Evolutionary conservation across 2,888 invertebrate genomes (phyloP), one percentile per base, ranked within the genome.

Genomic region (Stegana nigrithorax): DNA sequence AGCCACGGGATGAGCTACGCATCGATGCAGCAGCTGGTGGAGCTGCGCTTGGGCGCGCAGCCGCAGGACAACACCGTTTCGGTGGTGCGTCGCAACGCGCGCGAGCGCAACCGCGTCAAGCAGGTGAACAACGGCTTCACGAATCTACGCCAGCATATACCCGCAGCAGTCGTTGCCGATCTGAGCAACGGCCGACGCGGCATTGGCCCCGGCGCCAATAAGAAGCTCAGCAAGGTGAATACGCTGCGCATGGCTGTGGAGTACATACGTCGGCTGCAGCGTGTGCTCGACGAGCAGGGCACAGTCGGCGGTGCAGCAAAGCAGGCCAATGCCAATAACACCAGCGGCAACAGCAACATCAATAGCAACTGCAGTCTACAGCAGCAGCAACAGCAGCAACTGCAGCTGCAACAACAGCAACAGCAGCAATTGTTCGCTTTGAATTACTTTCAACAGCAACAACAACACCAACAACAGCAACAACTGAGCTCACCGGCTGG

Each of bases 111-210:
- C 84, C 90, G 97, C 71, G 97, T 97, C 70, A 96, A 96, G 86
- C 95, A 96, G 89, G 95, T 96, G 75, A 96, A 96, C 87, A 94
- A 95, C 84, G 96, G 96, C 73, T 96, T 96, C 84, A 93, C 94
- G 4, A 93, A 93, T 36, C 88, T 96, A 25, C 88, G 96, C 10
- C 93, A 95, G 75, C 95, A 95, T 82, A 95, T 96, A 68, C 96
- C 96, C 0, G 90, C 92, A 62, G 90, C 91, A 60, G 91, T 94
- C 25, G 89, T 92, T 0, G 91, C 92, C 23, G 91, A 93, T 17
- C 83, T 92, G 60, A 90, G 90, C 64, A 86, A 86, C 58, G 89
- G 90, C 2, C 90, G 92, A 2, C 88, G 93, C 69, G 84, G 84
- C 62, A 91, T 91, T n/a, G 88, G 93, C 66, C 80, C 81, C 4